phyloP scores from a whole-genome alignment of 2,888 invertebrate species.

The Diaprepes abbreviatus region DNA sequence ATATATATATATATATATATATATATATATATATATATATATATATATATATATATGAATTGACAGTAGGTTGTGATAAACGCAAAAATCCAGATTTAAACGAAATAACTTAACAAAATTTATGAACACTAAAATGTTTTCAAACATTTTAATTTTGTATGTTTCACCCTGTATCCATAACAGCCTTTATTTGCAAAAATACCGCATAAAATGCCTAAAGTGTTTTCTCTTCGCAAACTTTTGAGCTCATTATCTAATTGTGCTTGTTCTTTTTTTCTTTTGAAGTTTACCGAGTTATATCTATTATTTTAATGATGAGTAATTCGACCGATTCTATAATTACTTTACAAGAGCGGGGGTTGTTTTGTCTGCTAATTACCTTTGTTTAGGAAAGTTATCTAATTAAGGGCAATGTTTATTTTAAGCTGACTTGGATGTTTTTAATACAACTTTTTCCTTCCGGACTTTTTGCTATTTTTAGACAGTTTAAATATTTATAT shows the following conservation, averaged over 20 bases:
- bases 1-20: no score
- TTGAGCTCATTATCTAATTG: slow-evolving; percentile 48
- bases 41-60: no score
- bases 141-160: no score
- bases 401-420: slow-evolving; percentile 31
- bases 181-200: slow-evolving; percentile 32
- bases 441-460: slow-evolving; percentile 5
- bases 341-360: slow-evolving; percentile 36
- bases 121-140: no score
- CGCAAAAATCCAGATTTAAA: no score
- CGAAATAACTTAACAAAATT: no score
- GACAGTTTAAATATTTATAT: no score
- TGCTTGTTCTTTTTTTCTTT: slow-evolving; percentile 25
- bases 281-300: slow-evolving; percentile 37
- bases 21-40: no score
- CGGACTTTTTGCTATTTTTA: background rate
- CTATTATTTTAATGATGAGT: slow-evolving; percentile 45
- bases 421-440: background rate
- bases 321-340: slow-evolving; percentile 46
- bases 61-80: no score
- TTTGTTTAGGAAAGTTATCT: slow-evolving; percentile 39
- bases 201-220: slow-evolving; percentile 41
- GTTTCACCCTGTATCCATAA: background rate
- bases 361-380: slow-evolving; percentile 44
- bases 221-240: slow-evolving; percentile 37